Percentiles rank a stretch among this genome's conserved stretches.
Conservation (phyloP, 1,140 invertebrate species). For the Chironomus striatipennis region DNA sequence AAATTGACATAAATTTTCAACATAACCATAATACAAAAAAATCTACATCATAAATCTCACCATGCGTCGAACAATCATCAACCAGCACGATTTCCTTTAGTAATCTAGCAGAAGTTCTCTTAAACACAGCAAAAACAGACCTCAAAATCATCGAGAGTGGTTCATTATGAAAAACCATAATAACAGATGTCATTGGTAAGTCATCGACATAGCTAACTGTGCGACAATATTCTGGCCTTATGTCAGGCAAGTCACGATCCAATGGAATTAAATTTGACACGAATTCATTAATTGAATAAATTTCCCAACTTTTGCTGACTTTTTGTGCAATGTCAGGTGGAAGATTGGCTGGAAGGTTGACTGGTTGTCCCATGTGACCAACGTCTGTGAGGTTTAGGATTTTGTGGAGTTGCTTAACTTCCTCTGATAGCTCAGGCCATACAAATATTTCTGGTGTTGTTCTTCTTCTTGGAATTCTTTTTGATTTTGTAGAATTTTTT, state of each 20-base stretch:
- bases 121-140: slow-evolving; percentile 56
- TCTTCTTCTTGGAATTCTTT: not conserved
- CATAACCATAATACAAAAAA: too few species aligned
- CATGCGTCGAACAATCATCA: slow-evolving; percentile 78
- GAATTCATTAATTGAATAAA: slow-evolving; percentile 15
- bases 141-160: slow-evolving; percentile 55
- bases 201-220: slow-evolving; percentile 61
- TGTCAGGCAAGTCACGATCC: not conserved
- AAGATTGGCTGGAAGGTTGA: not conserved
- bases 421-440: not conserved
- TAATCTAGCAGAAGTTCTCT: slow-evolving; percentile 62
- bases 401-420: not conserved
- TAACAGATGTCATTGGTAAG: slow-evolving; percentile 81
- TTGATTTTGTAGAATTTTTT: not conserved
- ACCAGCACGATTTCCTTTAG: slow-evolving; percentile 88
- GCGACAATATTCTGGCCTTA: slow-evolving; percentile 43
- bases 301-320: slow-evolving; percentile 4
- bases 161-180: slow-evolving; percentile 95
- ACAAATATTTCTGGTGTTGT: not conserved
- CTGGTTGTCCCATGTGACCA: not conserved
- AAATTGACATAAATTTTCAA: not conserved
- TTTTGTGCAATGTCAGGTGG: not conserved
- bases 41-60: slow-evolving; percentile 44
- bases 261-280: slow-evolving; percentile 1
- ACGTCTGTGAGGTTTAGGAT: not conserved